Conservation (phyloP, 1,140 invertebrate genomes). For the Hycleus cichorii region DNA sequence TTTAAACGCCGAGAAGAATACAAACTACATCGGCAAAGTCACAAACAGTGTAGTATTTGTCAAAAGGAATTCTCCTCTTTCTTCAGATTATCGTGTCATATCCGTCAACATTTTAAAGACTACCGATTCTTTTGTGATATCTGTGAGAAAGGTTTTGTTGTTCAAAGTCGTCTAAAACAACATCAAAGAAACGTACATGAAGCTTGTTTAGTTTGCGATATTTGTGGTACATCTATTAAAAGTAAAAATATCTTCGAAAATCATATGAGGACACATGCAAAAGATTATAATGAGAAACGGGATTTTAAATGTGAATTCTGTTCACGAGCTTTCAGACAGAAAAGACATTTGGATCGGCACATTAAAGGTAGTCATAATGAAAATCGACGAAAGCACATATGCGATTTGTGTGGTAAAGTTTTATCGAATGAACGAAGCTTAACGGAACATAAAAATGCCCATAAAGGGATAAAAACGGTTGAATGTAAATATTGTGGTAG, state of each 20-base stretch:
- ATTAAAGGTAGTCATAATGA: background rate
- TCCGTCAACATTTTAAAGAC: too few relatives aligned
- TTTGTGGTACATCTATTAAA: too few relatives aligned
- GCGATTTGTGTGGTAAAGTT: conserved; percentile 46
- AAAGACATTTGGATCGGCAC: background rate
- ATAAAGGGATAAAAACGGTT: conserved; percentile 42
- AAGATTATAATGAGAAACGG: background rate
- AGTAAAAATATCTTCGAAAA: background rate
- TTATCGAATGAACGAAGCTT: conserved; percentile 53
- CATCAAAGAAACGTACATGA: too few relatives aligned
- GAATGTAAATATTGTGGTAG: conserved; percentile 50
- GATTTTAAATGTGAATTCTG: conserved; percentile 10
- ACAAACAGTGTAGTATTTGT: too few relatives aligned
- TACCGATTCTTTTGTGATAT: too few relatives aligned
- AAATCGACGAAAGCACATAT: conserved; percentile 24
- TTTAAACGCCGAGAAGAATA: too few relatives aligned
- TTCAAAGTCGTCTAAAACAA: too few relatives aligned
- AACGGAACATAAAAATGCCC: conserved; percentile 43
- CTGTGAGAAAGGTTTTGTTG: too few relatives aligned
- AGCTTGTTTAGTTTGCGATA: too few relatives aligned
- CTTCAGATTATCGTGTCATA: too few relatives aligned
- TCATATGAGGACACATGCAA: background rate
- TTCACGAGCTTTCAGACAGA: background rate
- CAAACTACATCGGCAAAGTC: too few relatives aligned
- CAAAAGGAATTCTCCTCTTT: too few relatives aligned